These are phyloP conservation scores for Bagarius yarrelli DNA, from an alignment of 2,113 vertebrate genomes.

Conservation along the genomic window DNA sequence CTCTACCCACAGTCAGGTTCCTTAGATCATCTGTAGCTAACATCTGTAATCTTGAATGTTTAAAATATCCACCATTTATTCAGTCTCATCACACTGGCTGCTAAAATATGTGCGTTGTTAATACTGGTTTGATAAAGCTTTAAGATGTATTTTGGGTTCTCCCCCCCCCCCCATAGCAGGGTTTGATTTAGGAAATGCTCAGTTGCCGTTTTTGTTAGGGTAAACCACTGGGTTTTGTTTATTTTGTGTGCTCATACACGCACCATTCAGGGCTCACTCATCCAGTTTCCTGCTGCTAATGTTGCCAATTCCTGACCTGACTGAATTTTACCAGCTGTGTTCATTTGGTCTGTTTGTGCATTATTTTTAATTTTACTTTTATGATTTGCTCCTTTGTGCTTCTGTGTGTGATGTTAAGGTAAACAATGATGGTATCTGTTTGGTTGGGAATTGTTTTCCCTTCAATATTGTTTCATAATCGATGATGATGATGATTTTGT, in stretches of 20 bases:
- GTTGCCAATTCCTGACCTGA: conserved; percentile 14
- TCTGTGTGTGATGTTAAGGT: neutral
- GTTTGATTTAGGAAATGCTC: conserved; percentile 24
- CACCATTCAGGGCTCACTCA: conserved; percentile 16
- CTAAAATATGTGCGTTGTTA: neutral
- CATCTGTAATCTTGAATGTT: conserved; percentile 25
- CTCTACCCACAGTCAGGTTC: neutral
- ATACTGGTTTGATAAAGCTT: conserved; percentile 37
- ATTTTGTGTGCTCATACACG: neutral
- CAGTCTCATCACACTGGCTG: conserved; percentile 13
- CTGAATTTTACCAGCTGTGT: neutral
- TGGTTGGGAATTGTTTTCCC: neutral
- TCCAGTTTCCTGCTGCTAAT: conserved; percentile 40
- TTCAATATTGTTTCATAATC: neutral
- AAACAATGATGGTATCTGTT: neutral
- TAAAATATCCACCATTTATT: neutral
- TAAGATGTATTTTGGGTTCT: conserved; percentile 32
- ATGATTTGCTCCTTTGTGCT: neutral
- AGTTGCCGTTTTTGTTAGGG: conserved; percentile 24
- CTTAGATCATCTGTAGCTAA: conserved; percentile 1
- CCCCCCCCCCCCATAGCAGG: conserved; percentile 9
- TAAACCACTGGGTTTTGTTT: conserved; percentile 21
- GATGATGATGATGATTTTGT: neutral
- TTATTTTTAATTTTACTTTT: neutral
- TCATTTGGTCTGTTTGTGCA: conserved; percentile 10